Conservation (phyloP, 2,797 vertebrate species). For the Pseudochirops cupreus region DNA sequence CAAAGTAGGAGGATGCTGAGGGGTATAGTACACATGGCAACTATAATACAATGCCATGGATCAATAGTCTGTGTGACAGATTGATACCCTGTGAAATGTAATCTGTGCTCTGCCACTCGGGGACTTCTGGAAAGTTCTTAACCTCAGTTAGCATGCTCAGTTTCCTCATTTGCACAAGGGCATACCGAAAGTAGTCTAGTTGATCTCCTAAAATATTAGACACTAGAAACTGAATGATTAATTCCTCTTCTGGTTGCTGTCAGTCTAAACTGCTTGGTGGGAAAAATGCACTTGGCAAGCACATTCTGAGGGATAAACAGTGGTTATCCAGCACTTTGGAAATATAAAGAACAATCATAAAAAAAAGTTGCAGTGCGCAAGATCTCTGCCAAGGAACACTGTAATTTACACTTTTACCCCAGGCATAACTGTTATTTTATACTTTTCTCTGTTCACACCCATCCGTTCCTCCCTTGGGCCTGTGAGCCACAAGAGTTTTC, state of each 20-base stretch:
- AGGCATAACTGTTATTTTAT: constrained; percentile 67
- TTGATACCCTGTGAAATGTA: constrained; percentile 44
- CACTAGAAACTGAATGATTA: constrained; percentile 52
- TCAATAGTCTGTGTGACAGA: constrained; percentile 3
- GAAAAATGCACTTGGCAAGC: constrained; percentile 50
- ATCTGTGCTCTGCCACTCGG: constrained; percentile 4
- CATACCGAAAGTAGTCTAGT: constrained; percentile 46
- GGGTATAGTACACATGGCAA: neutral
- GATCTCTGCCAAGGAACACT: constrained; percentile 69
- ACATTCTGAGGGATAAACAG: constrained; percentile 58
- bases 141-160: neutral
- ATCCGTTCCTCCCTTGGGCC: constrained; percentile 67
- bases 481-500: constrained; percentile 73
- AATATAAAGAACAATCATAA: constrained; percentile 66
- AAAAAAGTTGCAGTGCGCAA: constrained; percentile 48
- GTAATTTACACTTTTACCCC: constrained; percentile 71
- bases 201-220: constrained; percentile 66
- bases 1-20: neutral
- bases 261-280: constrained; percentile 44
- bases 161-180: constrained; percentile 50
- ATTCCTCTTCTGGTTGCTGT: constrained; percentile 35
- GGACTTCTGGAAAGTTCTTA: constrained; percentile 19
- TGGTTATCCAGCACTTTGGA: constrained; percentile 48
- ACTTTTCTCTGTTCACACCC: constrained; percentile 67
- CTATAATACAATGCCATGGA: neutral